Evolutionary conservation across 2,888 invertebrate species (phyloP), one percentile per base, ranked within the genome.

Genomic region (Andrena bucephala): DNA sequence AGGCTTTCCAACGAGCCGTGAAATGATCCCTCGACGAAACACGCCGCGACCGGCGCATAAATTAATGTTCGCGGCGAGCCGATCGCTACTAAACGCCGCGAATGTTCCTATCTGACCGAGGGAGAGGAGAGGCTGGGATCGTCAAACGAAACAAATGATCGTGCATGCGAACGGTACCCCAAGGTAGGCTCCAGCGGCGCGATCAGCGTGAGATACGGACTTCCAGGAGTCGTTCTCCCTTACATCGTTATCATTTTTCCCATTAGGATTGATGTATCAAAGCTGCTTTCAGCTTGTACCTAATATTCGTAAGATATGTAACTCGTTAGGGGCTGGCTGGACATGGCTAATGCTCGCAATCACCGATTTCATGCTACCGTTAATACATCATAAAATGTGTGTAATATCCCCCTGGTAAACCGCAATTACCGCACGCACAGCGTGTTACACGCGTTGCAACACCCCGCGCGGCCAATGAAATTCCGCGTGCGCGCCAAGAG

Each of bases 341-440:
- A 52, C 69, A 76, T 52, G 72, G 77, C 74, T 77, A 77, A 77
- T 71, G 75, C 66, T 54, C 60, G 82, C 79, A 81, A 86, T 87
- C 87, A 87, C 85, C 82, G 81, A 87, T 86, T 85, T 86, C 86
- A 85, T 77, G 86, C 86, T 87, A 85, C 86, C 77, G 87, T 87
- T 87, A 86, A 86, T 86, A 87, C 87, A 80, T 87, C 86, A 70
- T 85, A 82, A 86, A 85, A 87, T 82, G 57, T 70, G 77, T 82
- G 24, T 57, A 82, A 82, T 84, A 80, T 81, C 20, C 31, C 36
- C 77, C 72, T 36, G 77, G 73, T 76, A 78, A 86, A 63, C 77
- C 75, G 85, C 79, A 79, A 87, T 84, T 73, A 75, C 69, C 57
- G 62, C 33, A 31, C 75, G 59, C 70, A 50, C 63, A 33, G 68